phyloP scores from a whole-genome alignment of 2,113 vertebrate genomes.

The Protobothrops flavoviridis region DNA sequence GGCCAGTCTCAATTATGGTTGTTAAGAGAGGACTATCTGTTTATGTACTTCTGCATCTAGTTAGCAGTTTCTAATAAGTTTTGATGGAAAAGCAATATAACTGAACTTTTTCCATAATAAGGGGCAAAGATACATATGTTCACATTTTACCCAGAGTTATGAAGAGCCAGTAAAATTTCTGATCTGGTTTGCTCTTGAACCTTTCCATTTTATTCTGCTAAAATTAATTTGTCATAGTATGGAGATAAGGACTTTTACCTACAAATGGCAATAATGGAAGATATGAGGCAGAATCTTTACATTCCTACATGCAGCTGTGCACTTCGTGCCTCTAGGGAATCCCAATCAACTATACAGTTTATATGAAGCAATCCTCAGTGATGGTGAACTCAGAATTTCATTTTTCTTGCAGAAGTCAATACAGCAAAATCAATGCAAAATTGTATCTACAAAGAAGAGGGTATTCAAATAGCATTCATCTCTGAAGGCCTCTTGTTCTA shows the following conservation, averaged over 20 bases:
- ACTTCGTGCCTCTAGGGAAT: background rate
- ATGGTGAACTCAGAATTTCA: conserved; percentile 11
- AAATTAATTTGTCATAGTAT: background rate
- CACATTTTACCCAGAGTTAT: background rate
- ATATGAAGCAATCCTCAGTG: background rate
- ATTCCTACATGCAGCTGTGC: background rate
- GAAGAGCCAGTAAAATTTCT: background rate
- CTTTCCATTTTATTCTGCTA: background rate
- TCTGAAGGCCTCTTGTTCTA: background rate
- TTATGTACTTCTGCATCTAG: background rate
- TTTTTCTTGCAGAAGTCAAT: conserved; percentile 14
- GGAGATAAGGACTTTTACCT: background rate
- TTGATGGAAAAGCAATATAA: background rate
- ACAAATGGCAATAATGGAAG: background rate
- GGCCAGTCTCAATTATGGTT: too few species aligned
- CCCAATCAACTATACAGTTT: background rate
- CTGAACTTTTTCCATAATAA: too few species aligned
- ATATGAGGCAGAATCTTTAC: background rate
- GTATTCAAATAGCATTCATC: background rate
- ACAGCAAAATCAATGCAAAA: conserved; percentile 4
- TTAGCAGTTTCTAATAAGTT: background rate
- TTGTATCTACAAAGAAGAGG: background rate
- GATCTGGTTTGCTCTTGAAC: background rate
- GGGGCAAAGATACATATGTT: background rate
- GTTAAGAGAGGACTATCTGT: too few species aligned